Conservation (phyloP, 2,797 vertebrate genomes). For the Neosalanx taihuensis region DNA sequence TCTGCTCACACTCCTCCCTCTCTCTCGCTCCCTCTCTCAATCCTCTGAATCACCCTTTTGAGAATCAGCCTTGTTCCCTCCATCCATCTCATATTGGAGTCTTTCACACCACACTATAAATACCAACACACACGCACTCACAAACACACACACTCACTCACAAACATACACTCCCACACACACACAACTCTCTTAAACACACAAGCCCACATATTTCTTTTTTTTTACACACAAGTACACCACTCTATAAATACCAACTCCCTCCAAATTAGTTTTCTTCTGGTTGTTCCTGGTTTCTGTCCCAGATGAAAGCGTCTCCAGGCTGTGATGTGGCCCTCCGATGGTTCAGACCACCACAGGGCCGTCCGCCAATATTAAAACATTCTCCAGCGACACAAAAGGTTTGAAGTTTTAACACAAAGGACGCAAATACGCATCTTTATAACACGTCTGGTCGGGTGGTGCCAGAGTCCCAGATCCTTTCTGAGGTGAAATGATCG, state of each 20-base stretch:
- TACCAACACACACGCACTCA: conserved; percentile 46
- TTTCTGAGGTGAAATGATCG: conserved; percentile 16
- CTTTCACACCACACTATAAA: conserved; percentile 79
- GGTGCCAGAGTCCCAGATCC: conserved; percentile 13
- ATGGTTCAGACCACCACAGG: conserved; percentile 78
- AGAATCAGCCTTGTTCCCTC: no score
- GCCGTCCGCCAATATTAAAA: conserved; percentile 80
- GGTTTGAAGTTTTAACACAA: conserved; percentile 77
- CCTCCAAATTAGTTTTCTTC: conserved; percentile 74
- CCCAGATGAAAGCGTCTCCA: conserved; percentile 74
- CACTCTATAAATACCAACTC: conserved; percentile 76
- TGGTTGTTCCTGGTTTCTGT: conserved; percentile 47
- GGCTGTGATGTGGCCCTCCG: conserved; percentile 80
- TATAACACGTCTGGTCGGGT: conserved; percentile 8
- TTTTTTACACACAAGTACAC: conserved; percentile 19
- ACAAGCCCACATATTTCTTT: not conserved
- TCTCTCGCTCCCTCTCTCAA: no score
- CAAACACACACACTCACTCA: not conserved
- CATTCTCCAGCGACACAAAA: conserved; percentile 72
- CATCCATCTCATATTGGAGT: conserved; percentile 63
- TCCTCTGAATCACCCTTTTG: no score
- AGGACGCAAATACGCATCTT: conserved; percentile 72
- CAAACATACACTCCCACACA: not conserved
- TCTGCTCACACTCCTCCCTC: no score
- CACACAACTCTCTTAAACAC: conserved; percentile 1